Base-by-base conservation (phyloP, 2,888 invertebrate species). In the Xylota segnis region DNA sequence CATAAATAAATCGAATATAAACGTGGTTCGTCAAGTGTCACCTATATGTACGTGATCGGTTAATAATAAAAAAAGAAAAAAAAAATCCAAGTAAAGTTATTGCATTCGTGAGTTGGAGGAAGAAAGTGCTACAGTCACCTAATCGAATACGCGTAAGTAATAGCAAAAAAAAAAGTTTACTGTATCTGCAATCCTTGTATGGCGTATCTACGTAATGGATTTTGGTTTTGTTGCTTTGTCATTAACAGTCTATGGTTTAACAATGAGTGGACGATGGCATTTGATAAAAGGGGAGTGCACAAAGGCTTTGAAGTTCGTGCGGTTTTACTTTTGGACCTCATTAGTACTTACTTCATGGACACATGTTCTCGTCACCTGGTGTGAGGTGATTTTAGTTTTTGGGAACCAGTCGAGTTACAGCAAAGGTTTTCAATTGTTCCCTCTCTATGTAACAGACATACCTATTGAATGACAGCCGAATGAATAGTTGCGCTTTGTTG, bases 141-240 rank as follows among this genome's bases (percentile, higher is more conserved):
- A n/a, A 47, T 23, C 18, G 23, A 58, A 37, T 47, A 58, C 10
- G 10, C 12, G 75, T 75, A 66, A 75, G 75, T 75, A 75, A 14
- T 45, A 18, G 29, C 40, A 74, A 40, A 23, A 23, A 23, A 23
- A 50, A 32, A 34, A 9, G 23, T 37, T 56, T 75, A 75, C 56
- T 37, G 65, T 75, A 66, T 58, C n/a, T 45, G 5, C 6, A 16
- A 9, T 37, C 34, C 47, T 18, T 65, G 27, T 58, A 75, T 37
- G 66, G 56, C 0, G 16, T 47, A 37, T 34, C 43, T 23, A 65
- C 54, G 37, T 66, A 47, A 34, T 23, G 43, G 10, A 27, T 37
- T 43, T 43, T 50, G 37, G 6, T 37, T 52, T 32, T 12, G 27
- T 27, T 18, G 10, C 6, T 50, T 52, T 65, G 16, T 54, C 7